Evolutionary conservation across 2,888 invertebrate species (phyloP).

Genomic region (Lysandra bellargus): DNA sequence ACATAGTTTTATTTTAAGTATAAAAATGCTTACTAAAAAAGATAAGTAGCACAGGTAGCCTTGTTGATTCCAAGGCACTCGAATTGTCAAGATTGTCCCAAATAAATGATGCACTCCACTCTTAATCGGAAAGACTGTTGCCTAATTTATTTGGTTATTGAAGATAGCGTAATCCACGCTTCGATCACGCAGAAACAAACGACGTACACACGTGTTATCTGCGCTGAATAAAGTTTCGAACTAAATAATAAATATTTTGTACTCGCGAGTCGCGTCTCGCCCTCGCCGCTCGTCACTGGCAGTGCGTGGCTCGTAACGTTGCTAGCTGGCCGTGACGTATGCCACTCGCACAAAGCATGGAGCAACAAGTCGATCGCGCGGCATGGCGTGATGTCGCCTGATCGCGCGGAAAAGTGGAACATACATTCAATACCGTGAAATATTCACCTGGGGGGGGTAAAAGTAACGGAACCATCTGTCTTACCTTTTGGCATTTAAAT

Average conservation of each 20-base stretch:
- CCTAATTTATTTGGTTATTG: constrained; percentile 21
- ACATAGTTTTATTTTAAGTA: constrained; percentile 7
- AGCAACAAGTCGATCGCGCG: constrained; percentile 58
- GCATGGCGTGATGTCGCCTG: constrained; percentile 70
- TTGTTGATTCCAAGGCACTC: not conserved
- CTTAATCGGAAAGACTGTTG: constrained; percentile 13
- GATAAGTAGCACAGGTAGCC: not conserved
- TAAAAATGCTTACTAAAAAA: not conserved
- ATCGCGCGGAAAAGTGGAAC: constrained; percentile 63
- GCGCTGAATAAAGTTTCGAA: constrained; percentile 21
- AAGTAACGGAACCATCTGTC: not conserved
- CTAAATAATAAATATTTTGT: not conserved
- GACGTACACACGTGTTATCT: constrained; percentile 19
- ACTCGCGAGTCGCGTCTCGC: too few species aligned
- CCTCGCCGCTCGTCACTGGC: constrained; percentile 1
- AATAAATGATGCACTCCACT: constrained; percentile 26
- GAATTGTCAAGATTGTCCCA: constrained; percentile 14
- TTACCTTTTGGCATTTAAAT: not conserved
- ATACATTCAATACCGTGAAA: constrained; percentile 29
- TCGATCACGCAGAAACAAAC: constrained; percentile 14
- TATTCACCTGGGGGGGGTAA: not conserved
- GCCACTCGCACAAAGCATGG: constrained; percentile 18
- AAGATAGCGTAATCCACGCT: constrained; percentile 8
- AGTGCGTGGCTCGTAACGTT: not conserved
- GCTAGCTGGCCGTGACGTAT: constrained; percentile 29